Evolutionary conservation across 1,140 invertebrate genomes (phyloP).

Genomic region (Polypedilum pembai): DNA sequence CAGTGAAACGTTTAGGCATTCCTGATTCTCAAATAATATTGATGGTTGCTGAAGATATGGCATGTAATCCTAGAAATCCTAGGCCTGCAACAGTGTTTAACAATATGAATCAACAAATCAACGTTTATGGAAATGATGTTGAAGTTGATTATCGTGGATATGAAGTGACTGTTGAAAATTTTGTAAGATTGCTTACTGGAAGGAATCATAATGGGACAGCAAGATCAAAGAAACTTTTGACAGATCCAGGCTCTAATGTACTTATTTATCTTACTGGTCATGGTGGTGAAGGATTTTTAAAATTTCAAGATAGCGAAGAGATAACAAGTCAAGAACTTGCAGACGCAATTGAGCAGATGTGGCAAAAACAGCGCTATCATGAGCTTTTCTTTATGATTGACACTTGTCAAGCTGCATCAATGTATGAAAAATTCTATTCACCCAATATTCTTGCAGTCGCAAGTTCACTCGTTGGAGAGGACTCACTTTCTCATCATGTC

Average conservation of each 20-base stretch:
- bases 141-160: conserved; percentile 99
- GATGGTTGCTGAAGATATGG: conserved; percentile 99
- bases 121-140: conserved; percentile 98
- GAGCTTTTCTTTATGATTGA: conserved; percentile 99
- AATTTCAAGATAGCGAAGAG: conserved; percentile 99
- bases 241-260: conserved; percentile 96
- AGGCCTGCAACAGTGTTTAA: conserved; percentile 97
- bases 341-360: conserved; percentile 99
- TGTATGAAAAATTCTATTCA: conserved; percentile 97
- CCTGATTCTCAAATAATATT: conserved; percentile 95
- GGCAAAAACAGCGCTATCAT: conserved; percentile 95
- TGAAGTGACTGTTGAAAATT: conserved; percentile 98
- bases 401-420: conserved; percentile 97
- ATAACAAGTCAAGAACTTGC: conserved; percentile 98
- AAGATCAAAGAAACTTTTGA: conserved; percentile 87
- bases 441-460: conserved; percentile 96
- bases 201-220: conserved; percentile 84
- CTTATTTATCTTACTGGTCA: conserved; percentile 95
- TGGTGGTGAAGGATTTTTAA: conserved; percentile 97
- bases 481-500: conserved; percentile 95
- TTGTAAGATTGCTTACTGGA: conserved; percentile 91
- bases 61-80: conserved; percentile 96
- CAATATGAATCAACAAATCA: conserved; percentile 95
- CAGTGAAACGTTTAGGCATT: conserved; percentile 94
- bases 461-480: conserved; percentile 95